phyloP scores from a whole-genome alignment of 2,113 vertebrate species.

The Baryphthengus martii region DNA sequence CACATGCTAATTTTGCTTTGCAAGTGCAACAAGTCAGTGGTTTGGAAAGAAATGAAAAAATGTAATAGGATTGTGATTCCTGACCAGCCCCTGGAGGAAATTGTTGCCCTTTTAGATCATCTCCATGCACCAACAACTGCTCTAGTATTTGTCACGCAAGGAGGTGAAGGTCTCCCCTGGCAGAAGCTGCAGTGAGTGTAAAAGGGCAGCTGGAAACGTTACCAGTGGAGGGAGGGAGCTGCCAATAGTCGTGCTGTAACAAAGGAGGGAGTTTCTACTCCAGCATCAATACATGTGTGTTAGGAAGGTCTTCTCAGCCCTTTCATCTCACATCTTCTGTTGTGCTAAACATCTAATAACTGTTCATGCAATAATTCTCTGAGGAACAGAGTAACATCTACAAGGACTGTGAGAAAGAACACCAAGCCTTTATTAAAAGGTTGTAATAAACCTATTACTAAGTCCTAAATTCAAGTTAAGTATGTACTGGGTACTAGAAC shows the following conservation, averaged over 20 bases:
- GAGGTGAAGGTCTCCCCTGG: neutral
- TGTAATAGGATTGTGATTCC: neutral
- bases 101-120: neutral
- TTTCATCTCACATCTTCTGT: neutral
- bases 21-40: neutral
- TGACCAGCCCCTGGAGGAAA: neutral
- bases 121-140: neutral
- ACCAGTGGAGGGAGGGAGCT: neutral
- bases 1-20: neutral
- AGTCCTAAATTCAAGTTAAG: neutral
- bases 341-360: neutral
- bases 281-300: neutral
- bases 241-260: neutral
- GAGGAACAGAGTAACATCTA: neutral
- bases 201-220: neutral
- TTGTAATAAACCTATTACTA: neutral
- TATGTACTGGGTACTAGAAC: neutral
- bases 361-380: neutral
- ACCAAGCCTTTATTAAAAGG: neutral
- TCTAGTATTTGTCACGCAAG: neutral
- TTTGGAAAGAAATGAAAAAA: neutral
- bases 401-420: neutral
- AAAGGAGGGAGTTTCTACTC: neutral
- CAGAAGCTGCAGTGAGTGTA: neutral
- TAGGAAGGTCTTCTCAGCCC: neutral